Evolutionary conservation across 2,113 vertebrate species (phyloP).

Genomic region (Petaurus breviceps): DNA sequence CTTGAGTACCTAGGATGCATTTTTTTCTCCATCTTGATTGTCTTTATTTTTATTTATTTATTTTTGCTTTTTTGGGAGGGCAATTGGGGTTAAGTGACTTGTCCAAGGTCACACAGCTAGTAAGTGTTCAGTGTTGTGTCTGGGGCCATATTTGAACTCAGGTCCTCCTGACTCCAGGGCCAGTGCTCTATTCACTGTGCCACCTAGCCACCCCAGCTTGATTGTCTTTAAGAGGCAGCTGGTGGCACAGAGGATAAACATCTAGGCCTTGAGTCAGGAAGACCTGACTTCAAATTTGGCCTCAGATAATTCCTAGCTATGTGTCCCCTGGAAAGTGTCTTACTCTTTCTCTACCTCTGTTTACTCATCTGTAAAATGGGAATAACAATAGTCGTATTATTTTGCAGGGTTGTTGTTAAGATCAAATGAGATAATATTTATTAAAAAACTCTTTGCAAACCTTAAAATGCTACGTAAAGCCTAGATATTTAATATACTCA

Average conservation of each 20-base stretch:
- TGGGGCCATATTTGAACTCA: no score
- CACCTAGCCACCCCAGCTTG: not conserved
- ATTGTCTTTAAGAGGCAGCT: not conserved
- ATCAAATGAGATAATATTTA: not conserved
- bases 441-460: not conserved
- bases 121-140: no score
- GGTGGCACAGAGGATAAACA: not conserved
- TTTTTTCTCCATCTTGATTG: not conserved
- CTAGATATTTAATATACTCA: not conserved
- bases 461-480: not conserved
- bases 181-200: no score
- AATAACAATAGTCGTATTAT: not conserved
- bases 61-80: no score
- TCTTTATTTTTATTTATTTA: not conserved
- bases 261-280: not conserved
- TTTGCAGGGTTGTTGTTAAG: not conserved
- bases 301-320: not conserved
- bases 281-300: not conserved
- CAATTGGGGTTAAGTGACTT: no score
- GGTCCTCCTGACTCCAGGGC: no score
- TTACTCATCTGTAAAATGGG: not conserved
- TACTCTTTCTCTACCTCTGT: not conserved
- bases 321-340: not conserved
- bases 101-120: no score
- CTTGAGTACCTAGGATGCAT: not conserved